Evolutionary conservation across 2,888 invertebrate species (phyloP).

Genomic region (Cheilosia vernalis): DNA sequence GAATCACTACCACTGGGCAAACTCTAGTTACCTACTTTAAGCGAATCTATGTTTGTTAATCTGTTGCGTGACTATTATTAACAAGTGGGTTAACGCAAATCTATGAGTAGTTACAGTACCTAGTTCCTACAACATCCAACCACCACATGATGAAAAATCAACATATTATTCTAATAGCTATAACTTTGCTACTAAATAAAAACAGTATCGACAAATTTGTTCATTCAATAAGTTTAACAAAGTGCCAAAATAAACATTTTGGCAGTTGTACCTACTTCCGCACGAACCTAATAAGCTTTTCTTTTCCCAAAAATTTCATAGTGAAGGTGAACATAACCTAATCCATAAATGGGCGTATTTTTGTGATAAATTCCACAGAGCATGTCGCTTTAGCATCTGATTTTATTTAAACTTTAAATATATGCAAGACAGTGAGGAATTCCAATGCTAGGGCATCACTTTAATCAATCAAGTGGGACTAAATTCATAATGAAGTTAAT

Average conservation of each 20-base stretch:
- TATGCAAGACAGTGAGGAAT: conserved; percentile 56
- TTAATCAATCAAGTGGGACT: conserved; percentile 57
- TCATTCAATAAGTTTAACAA: neutral
- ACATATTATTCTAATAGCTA: no score
- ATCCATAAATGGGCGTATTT: conserved; percentile 22
- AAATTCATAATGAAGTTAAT: conserved; percentile 51
- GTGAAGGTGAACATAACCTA: conserved; percentile 17
- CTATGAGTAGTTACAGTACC: no score
- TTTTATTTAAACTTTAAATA: conserved; percentile 42
- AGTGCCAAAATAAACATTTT: neutral
- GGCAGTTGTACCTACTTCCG: conserved; percentile 23
- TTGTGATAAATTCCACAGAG: conserved; percentile 19
- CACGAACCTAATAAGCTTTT: neutral
- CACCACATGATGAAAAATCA: no score
- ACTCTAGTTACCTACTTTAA: no score
- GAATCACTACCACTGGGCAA: no score
- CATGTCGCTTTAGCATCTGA: neutral
- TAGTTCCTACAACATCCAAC: no score
- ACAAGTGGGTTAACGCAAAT: no score
- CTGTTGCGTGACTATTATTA: no score
- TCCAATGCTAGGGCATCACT: conserved; percentile 54
- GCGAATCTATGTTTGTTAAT: no score
- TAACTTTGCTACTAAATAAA: no score
- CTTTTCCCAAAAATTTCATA: conserved; percentile 18
- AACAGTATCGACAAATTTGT: neutral